These are phyloP conservation scores for Beris chalybata DNA, from an alignment of 2,888 invertebrate species.

Conservation along the genomic window DNA sequence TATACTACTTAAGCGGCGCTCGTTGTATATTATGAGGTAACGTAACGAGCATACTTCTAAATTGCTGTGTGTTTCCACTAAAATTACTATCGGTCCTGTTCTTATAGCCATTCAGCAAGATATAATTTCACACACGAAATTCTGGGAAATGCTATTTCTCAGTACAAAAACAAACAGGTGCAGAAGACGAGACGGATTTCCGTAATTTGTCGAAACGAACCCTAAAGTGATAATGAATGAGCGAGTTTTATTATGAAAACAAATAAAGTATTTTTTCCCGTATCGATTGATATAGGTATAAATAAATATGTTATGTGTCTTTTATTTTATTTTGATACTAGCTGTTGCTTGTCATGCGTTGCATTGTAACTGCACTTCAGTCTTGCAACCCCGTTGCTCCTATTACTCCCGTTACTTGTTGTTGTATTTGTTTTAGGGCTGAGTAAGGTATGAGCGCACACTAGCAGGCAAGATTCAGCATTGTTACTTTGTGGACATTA, in stretches of 20 bases:
- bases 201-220: conserved; percentile 77
- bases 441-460: too few species aligned
- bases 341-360: too few species aligned
- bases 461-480: too few species aligned
- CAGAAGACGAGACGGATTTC: conserved; percentile 73
- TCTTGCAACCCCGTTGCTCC: too few species aligned
- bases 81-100: conserved; percentile 15
- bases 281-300: too few species aligned
- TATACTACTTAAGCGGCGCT: conserved; percentile 74
- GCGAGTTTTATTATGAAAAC: too few species aligned
- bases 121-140: conserved; percentile 93
- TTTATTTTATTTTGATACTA: too few species aligned
- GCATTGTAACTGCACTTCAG: too few species aligned
- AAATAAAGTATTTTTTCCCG: neutral
- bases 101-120: conserved; percentile 70
- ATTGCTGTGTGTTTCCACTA: neutral
- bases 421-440: too few species aligned
- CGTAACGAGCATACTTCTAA: neutral
- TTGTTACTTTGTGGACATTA: too few species aligned
- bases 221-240: conserved; percentile 46
- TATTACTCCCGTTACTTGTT: too few species aligned
- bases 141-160: conserved; percentile 66
- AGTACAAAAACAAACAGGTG: conserved; percentile 64
- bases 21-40: conserved; percentile 91
- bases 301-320: too few species aligned